Conservation (phyloP, 2,888 invertebrate genomes). For the Meteorus colon region DNA sequence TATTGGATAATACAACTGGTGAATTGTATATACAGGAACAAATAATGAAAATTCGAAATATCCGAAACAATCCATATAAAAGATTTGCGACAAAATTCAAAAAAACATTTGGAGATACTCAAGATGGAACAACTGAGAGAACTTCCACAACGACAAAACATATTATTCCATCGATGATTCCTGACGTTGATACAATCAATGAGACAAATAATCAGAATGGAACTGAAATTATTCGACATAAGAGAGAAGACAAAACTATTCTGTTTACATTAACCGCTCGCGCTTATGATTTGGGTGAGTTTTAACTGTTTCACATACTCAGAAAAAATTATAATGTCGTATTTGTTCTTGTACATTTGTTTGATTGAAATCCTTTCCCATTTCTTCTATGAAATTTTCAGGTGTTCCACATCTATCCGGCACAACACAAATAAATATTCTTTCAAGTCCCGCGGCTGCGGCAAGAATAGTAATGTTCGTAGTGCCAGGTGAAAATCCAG, state of each 20-base stretch:
- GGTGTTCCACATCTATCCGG: slow-evolving; percentile 85
- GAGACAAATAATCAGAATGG: slow-evolving; percentile 67
- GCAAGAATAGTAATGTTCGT: slow-evolving; percentile 87
- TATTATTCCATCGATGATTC: slow-evolving; percentile 36
- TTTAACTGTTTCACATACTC: background rate
- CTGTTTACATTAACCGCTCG: slow-evolving; percentile 82
- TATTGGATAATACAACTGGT: slow-evolving; percentile 84
- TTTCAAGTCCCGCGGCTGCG: slow-evolving; percentile 79
- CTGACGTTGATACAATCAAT: background rate
- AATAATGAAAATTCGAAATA: slow-evolving; percentile 66
- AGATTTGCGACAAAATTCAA: slow-evolving; percentile 52
- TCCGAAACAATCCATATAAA: slow-evolving; percentile 59
- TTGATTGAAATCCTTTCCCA: no score
- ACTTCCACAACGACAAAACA: slow-evolving; percentile 29
- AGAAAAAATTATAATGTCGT: background rate
- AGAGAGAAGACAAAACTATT: slow-evolving; percentile 75
- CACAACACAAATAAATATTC: slow-evolving; percentile 82
- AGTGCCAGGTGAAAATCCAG: slow-evolving; percentile 84
- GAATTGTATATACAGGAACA: slow-evolving; percentile 80
- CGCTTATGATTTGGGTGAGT: slow-evolving; percentile 85
- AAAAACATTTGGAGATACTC: slow-evolving; percentile 46
- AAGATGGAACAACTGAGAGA: slow-evolving; percentile 13
- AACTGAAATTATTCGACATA: slow-evolving; percentile 66
- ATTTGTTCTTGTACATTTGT: background rate
- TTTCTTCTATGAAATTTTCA: slow-evolving; percentile 50